A percentile compares a stretch with the other conserved stretches of the same genome.
These are phyloP conservation scores for Drosophila suzukii DNA, from an alignment of 1,140 invertebrate species.

Conservation along the genomic window DNA sequence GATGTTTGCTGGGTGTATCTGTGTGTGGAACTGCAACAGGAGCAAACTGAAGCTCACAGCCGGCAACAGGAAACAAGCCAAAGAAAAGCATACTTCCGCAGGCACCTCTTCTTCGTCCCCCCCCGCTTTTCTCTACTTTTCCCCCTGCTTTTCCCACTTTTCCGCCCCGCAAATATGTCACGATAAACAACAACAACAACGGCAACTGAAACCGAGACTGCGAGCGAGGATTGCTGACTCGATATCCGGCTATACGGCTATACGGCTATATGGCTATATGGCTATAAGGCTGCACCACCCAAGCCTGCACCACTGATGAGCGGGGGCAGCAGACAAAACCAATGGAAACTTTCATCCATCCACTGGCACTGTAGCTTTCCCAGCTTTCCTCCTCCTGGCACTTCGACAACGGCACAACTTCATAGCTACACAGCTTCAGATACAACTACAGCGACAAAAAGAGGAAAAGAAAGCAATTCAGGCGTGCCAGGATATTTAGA, in stretches of 20 bases:
- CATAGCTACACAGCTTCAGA: background rate
- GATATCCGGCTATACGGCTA: constrained; percentile 54
- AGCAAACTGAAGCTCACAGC: constrained; percentile 15
- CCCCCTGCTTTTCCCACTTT: background rate
- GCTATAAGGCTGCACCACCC: background rate
- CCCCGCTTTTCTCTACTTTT: background rate
- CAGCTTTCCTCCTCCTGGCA: constrained; percentile 3
- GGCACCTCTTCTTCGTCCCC: constrained; percentile 16
- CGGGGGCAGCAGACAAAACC: constrained; percentile 26
- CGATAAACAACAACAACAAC: constrained; percentile 60
- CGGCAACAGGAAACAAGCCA: constrained; percentile 66
- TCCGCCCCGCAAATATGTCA: constrained; percentile 66
- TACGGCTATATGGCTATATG: constrained; percentile 24
- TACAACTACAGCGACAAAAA: background rate
- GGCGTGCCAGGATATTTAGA: constrained; percentile 64
- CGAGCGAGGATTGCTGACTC: constrained; percentile 58
- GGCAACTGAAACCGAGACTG: constrained; percentile 11
- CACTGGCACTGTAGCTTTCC: constrained; percentile 13
- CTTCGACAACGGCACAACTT: constrained; percentile 13
- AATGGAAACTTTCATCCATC: constrained; percentile 54
- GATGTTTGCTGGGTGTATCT: constrained; percentile 25
- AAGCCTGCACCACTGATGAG: constrained; percentile 6
- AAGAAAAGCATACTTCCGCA: constrained; percentile 73
- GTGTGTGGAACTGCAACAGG: constrained; percentile 31
- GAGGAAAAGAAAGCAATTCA: constrained; percentile 47